Conservation (phyloP, 2,113 vertebrate genomes). For the Python bivittatus region DNA sequence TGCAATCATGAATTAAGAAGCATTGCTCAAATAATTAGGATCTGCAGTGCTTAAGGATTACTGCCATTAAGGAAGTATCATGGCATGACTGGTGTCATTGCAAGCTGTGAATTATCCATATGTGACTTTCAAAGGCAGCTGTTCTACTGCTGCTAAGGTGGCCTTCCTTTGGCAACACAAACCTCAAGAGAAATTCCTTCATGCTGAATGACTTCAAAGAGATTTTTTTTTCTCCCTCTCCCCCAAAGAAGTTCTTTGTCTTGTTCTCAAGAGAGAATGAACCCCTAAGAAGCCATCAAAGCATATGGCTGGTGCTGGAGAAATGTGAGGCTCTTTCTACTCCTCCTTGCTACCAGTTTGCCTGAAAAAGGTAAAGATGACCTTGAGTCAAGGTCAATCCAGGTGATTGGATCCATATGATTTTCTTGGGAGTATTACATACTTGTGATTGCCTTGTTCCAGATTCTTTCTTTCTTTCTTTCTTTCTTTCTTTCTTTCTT, state of each 20-base stretch:
- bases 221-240: neutral
- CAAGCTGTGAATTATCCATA: slow-evolving; percentile 65
- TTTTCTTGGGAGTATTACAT: neutral
- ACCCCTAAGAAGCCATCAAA: neutral
- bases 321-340: neutral
- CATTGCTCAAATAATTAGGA: slow-evolving; percentile 67
- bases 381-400: neutral
- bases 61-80: slow-evolving; percentile 63
- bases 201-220: neutral
- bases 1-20: slow-evolving; percentile 62
- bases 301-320: neutral
- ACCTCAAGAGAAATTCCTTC: neutral
- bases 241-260: neutral
- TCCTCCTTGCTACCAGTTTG: neutral
- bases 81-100: slow-evolving; percentile 41
- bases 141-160: slow-evolving; percentile 55
- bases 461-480: neutral
- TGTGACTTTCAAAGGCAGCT: slow-evolving; percentile 60
- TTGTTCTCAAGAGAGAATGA: neutral
- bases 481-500: no score
- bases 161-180: slow-evolving; percentile 6
- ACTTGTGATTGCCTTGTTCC: neutral
- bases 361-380: neutral
- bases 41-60: slow-evolving; percentile 70
- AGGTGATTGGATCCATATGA: neutral